phyloP scores from a whole-genome alignment of 2,797 vertebrate genomes.

The Linurgus olivaceus region DNA sequence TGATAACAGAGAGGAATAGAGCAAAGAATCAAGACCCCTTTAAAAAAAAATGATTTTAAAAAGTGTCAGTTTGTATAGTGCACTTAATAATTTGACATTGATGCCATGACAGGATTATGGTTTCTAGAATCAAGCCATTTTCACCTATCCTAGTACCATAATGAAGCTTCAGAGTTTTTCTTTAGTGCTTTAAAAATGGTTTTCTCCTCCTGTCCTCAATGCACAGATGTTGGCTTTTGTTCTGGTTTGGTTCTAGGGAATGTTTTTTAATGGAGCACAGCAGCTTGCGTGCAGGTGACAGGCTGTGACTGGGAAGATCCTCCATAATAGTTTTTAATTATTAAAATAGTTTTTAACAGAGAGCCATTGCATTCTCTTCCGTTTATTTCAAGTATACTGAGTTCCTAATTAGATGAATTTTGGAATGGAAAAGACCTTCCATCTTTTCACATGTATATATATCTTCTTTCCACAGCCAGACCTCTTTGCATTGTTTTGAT shows the following conservation, averaged over 20 bases:
- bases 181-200: neutral
- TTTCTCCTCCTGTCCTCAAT: neutral
- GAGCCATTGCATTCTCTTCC: neutral
- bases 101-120: neutral
- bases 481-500: neutral
- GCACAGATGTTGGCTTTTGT: neutral
- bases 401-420: neutral
- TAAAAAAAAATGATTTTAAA: fast-evolving
- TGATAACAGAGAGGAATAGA: neutral
- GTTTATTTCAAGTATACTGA: neutral
- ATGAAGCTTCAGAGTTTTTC: neutral
- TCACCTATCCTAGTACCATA: neutral
- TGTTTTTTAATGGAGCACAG: neutral
- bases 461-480: neutral
- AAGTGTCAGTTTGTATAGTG: neutral
- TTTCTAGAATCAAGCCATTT: neutral
- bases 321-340: neutral
- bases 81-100: neutral
- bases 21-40: neutral
- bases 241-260: neutral
- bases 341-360: neutral
- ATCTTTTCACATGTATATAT: neutral
- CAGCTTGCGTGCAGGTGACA: neutral
- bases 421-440: neutral
- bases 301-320: neutral